Evolutionary conservation across 1,140 invertebrate genomes (phyloP).

Genomic region (Solenopsis invicta): DNA sequence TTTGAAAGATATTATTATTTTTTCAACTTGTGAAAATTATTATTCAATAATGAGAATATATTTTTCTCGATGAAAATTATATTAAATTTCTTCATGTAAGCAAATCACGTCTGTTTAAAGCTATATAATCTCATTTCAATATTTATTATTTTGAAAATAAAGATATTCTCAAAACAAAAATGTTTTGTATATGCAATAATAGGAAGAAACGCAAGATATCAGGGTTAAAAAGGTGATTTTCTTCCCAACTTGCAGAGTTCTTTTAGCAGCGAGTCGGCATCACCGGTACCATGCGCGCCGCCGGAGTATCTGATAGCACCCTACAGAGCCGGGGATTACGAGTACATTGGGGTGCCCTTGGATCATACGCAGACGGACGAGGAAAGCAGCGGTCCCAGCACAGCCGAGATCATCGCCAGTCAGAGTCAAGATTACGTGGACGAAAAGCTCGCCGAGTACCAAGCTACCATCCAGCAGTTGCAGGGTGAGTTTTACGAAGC

Average conservation of each 20-base stretch:
- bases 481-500: slow-evolving; percentile 91
- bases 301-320: slow-evolving; percentile 90
- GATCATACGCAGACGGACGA: slow-evolving; percentile 91
- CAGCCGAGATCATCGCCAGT: slow-evolving; percentile 96
- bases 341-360: slow-evolving; percentile 90
- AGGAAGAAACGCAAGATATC: neutral
- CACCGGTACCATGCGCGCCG: slow-evolving; percentile 88
- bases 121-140: no score
- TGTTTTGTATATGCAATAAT: no score
- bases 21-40: no score
- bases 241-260: slow-evolving; percentile 74
- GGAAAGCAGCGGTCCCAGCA: slow-evolving; percentile 92
- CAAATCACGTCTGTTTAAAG: no score
- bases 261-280: slow-evolving; percentile 83
- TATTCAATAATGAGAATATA: no score
- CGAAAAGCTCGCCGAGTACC: slow-evolving; percentile 97
- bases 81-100: no score
- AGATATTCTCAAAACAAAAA: no score
- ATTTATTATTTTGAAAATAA: no score
- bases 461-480: slow-evolving; percentile 95
- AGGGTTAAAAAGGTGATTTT: neutral
- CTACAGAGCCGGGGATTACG: slow-evolving; percentile 88
- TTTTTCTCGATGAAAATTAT: no score
- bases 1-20: no score
- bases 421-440: slow-evolving; percentile 98